Percentiles rank a stretch among this genome's conserved stretches.
Evolutionary conservation across 2,888 invertebrate species (phyloP).

Genomic region (Strigamia crassipes): DNA sequence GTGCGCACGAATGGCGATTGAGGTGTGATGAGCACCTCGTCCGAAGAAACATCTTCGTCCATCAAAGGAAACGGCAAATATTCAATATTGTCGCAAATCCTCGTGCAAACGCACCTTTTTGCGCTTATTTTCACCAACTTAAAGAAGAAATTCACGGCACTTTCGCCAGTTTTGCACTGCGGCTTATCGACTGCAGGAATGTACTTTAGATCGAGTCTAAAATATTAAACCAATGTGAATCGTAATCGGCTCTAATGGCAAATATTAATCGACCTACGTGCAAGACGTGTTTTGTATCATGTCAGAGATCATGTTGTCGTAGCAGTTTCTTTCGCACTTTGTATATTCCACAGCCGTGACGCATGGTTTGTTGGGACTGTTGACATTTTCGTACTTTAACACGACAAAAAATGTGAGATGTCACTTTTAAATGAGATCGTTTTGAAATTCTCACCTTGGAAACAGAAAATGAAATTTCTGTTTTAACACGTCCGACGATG

Average conservation of each 20-base stretch:
- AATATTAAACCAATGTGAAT: no score
- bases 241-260: no score
- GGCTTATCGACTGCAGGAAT: no score
- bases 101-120: neutral
- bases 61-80: neutral
- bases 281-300: neutral
- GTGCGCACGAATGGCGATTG: neutral
- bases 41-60: neutral
- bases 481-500: no score
- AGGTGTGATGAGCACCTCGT: neutral
- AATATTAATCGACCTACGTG: no score
- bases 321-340: neutral
- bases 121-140: neutral
- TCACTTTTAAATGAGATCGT: conserved; percentile 13
- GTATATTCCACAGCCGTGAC: neutral
- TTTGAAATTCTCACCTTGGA: no score
- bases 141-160: no score
- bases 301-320: conserved; percentile 39
- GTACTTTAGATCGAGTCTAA: no score
- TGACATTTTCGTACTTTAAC: neutral
- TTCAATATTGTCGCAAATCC: no score
- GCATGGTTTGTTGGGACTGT: conserved; percentile 8
- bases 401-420: neutral
- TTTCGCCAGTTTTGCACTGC: no score
- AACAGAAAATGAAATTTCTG: no score